Evolutionary conservation across 2,113 vertebrate species (phyloP).

Genomic region (Macroglossus sobrinus): DNA sequence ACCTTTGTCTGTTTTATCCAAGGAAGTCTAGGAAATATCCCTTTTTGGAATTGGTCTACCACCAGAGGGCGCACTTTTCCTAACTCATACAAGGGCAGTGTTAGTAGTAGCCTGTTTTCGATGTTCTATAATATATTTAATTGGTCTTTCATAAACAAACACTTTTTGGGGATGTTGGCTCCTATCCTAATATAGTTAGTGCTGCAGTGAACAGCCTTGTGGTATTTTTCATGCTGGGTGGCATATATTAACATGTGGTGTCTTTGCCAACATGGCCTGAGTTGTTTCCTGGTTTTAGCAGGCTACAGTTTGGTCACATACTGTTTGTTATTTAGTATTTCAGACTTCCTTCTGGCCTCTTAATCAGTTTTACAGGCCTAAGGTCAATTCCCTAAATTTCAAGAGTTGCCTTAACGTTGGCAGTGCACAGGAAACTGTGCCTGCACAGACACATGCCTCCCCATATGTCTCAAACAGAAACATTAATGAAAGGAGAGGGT

Average conservation of each 20-base stretch:
- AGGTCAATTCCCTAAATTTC: constrained; percentile 25
- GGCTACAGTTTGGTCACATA: neutral
- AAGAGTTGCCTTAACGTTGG: constrained; percentile 29
- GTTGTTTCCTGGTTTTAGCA: constrained; percentile 7
- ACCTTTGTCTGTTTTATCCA: neutral
- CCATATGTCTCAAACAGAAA: constrained; percentile 45
- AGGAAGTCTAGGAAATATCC: neutral
- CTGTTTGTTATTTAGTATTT: neutral
- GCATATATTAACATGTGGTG: neutral
- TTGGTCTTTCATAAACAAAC: neutral
- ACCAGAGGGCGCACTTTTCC: neutral
- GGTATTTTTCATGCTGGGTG: neutral
- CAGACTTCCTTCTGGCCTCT: neutral
- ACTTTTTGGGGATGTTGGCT: neutral
- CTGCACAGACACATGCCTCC: neutral
- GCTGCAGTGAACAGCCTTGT: neutral
- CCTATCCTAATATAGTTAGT: neutral
- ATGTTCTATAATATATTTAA: neutral
- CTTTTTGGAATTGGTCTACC: neutral
- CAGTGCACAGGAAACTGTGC: neutral
- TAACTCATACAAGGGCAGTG: neutral
- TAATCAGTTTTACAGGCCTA: neutral
- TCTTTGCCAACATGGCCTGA: neutral
- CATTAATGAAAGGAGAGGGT: constrained; percentile 35
- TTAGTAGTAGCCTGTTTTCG: neutral